Evolutionary conservation across 2,797 vertebrate species (phyloP).

Genomic region (Huso huso): DNA sequence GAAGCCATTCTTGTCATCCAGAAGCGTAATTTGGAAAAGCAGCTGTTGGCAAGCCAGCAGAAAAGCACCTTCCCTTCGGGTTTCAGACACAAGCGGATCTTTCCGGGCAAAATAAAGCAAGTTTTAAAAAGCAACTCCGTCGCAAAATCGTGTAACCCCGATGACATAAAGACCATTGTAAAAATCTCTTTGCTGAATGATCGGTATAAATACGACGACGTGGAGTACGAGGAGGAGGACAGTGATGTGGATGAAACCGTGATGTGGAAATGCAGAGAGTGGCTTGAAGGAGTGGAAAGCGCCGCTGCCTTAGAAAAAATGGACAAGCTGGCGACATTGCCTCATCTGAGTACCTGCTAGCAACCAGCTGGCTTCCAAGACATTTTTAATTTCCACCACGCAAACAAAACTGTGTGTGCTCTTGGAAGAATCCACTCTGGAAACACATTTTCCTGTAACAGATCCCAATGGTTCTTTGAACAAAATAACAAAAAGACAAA

Average conservation of each 20-base stretch:
- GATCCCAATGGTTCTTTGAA: too few relatives aligned
- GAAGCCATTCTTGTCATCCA: slow-evolving; percentile 62
- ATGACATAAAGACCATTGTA: slow-evolving; percentile 48
- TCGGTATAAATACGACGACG: slow-evolving; percentile 71
- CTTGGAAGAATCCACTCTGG: too few relatives aligned
- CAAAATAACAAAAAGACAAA: too few relatives aligned
- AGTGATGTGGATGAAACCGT: slow-evolving; percentile 53
- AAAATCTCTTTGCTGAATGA: slow-evolving; percentile 76
- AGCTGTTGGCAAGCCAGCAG: slow-evolving; percentile 54
- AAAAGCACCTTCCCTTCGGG: slow-evolving; percentile 62
- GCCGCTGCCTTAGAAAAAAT: slow-evolving; percentile 58
- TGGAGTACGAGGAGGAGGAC: slow-evolving; percentile 71
- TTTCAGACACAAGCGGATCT: slow-evolving; percentile 49
- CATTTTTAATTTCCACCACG: too few relatives aligned
- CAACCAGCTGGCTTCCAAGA: slow-evolving; percentile 13
- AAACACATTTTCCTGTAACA: too few relatives aligned
- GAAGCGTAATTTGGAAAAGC: slow-evolving; percentile 52
- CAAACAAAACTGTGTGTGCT: too few relatives aligned
- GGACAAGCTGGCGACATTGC: slow-evolving; percentile 64
- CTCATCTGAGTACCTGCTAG: slow-evolving; percentile 66
- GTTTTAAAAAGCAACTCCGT: slow-evolving; percentile 41
- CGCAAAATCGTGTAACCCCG: slow-evolving; percentile 35
- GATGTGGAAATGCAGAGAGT: slow-evolving; percentile 74
- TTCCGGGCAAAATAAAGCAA: slow-evolving; percentile 53
- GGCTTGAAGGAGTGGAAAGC: slow-evolving; percentile 73